phyloP scores from a whole-genome alignment of 2,797 vertebrate species.

The Lycodopsis pacificus region DNA sequence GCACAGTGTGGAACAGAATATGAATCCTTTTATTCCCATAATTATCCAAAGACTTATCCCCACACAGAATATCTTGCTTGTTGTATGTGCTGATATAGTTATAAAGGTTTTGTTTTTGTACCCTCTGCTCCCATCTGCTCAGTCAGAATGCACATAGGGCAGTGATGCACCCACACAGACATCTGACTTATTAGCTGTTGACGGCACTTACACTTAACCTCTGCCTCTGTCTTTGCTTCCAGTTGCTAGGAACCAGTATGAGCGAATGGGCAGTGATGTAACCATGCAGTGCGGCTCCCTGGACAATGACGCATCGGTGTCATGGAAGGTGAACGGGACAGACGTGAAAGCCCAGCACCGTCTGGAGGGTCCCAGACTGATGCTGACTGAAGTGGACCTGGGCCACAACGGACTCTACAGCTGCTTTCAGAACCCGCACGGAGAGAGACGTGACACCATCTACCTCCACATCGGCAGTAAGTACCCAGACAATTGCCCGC shows the following conservation, averaged over 20 bases:
- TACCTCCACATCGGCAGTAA: constrained; percentile 92
- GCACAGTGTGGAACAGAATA: neutral
- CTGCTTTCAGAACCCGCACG: constrained; percentile 94
- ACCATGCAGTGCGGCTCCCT: constrained; percentile 94
- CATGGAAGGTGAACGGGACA: constrained; percentile 95
- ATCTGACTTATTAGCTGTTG: neutral
- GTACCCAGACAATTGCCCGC: constrained; percentile 71
- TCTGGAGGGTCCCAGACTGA: constrained; percentile 87
- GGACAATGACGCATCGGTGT: constrained; percentile 88
- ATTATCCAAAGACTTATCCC: neutral
- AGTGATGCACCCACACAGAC: neutral
- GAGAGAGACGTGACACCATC: constrained; percentile 92
- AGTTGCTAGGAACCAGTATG: constrained; percentile 90
- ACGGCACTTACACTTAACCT: constrained; percentile 8
- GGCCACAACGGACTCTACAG: constrained; percentile 91
- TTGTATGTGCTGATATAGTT: neutral
- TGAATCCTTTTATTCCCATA: neutral
- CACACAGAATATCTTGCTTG: neutral
- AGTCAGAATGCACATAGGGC: neutral
- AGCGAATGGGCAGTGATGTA: constrained; percentile 90
- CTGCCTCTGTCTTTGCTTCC: constrained; percentile 34
- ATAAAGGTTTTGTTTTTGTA: neutral
- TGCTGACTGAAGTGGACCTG: constrained; percentile 88
- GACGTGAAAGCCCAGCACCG: constrained; percentile 87
- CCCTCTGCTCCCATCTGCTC: constrained; percentile 1